Conservation (phyloP, 2,888 invertebrate genomes). For the Reticulitermes lucifugus region DNA sequence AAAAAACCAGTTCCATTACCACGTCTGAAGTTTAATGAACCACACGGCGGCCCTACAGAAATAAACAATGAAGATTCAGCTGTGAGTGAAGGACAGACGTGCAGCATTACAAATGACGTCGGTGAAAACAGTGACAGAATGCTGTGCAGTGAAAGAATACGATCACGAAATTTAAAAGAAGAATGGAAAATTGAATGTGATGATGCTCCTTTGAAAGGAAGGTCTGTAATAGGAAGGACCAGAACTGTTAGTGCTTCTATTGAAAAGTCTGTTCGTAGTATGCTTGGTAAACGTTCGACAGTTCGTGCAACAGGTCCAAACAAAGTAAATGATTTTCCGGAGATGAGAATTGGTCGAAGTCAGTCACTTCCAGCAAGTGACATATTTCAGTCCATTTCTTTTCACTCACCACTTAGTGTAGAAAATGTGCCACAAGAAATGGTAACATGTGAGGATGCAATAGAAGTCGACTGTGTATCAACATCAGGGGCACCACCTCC, state of each 20-base stretch:
- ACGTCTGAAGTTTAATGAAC: not conserved
- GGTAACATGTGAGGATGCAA: constrained; percentile 56
- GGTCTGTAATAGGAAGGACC: constrained; percentile 74
- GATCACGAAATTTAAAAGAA: not conserved
- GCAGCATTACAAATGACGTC: not conserved
- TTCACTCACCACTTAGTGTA: constrained; percentile 69
- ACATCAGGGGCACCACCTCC: constrained; percentile 67
- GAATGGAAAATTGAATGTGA: constrained; percentile 14
- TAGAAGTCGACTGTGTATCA: constrained; percentile 57
- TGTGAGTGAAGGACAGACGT: not conserved
- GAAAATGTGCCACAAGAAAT: constrained; percentile 56
- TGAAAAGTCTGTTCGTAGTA: constrained; percentile 62
- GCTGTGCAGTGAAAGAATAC: not conserved
- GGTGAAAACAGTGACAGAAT: not conserved
- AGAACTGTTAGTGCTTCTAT: constrained; percentile 67
- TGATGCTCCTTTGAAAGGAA: constrained; percentile 59
- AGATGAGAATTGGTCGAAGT: constrained; percentile 62
- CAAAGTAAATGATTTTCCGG: not conserved
- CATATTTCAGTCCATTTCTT: constrained; percentile 74
- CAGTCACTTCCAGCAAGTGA: constrained; percentile 70
- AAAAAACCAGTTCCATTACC: constrained; percentile 45
- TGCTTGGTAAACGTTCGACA: constrained; percentile 59
- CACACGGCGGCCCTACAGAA: not conserved
- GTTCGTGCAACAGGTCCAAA: constrained; percentile 2
- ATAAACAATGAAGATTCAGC: not conserved